phyloP scores from a whole-genome alignment of 2,797 vertebrate genomes.

The Hydrophis major region DNA sequence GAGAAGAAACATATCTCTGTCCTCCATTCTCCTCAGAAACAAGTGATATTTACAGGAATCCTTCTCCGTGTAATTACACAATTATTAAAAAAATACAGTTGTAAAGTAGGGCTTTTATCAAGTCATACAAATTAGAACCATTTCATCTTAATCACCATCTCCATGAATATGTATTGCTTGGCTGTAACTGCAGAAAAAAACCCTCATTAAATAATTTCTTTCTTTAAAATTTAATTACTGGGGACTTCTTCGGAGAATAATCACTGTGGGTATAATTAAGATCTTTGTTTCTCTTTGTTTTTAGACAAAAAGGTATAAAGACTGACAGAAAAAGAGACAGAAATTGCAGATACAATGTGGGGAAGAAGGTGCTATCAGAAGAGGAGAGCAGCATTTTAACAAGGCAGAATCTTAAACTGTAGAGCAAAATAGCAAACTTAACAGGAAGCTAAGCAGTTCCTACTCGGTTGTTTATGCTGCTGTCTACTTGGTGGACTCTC shows the following conservation, averaged over 20 bases:
- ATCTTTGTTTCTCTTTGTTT: constrained; percentile 73
- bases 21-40: constrained; percentile 64
- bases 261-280: constrained; percentile 72
- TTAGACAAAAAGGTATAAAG: constrained; percentile 72
- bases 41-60: constrained; percentile 71
- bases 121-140: constrained; percentile 74
- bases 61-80: constrained; percentile 72
- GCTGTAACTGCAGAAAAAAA: constrained; percentile 64
- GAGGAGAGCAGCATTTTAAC: constrained; percentile 57
- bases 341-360: constrained; percentile 67
- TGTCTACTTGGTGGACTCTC: not conserved
- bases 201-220: constrained; percentile 75
- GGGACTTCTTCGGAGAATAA: constrained; percentile 74
- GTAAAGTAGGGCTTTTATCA: constrained; percentile 72
- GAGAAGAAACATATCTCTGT: constrained; percentile 55
- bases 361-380: constrained; percentile 54
- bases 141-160: constrained; percentile 73
- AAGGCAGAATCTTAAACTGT: constrained; percentile 28
- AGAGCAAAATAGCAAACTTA: constrained; percentile 20
- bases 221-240: constrained; percentile 77
- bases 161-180: constrained; percentile 69
- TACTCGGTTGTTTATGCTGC: not conserved
- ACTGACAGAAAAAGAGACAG: constrained; percentile 60
- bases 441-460: not conserved
- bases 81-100: constrained; percentile 74